Evolutionary conservation across 2,113 vertebrate genomes (phyloP).

Genomic region (Perca flavescens): DNA sequence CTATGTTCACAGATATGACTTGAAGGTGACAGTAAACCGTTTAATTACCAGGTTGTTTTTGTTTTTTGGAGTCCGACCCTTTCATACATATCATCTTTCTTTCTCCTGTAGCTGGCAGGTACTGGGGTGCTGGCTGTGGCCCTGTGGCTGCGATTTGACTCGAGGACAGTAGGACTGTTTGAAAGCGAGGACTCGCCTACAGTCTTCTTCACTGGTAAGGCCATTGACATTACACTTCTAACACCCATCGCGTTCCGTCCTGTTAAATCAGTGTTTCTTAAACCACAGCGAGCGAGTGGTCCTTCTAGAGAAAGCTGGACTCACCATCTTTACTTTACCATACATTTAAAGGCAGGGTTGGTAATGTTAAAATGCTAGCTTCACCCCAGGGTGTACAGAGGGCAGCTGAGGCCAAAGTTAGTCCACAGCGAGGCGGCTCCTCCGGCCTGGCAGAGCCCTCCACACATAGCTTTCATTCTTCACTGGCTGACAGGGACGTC

Average conservation of each 20-base stretch:
- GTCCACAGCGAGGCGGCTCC: constrained; percentile 45
- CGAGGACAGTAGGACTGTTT: constrained; percentile 89
- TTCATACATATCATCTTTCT: background rate
- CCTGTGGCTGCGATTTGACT: constrained; percentile 95
- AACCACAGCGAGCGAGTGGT: no score
- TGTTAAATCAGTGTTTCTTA: no score
- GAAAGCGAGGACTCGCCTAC: constrained; percentile 79
- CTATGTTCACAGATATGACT: background rate
- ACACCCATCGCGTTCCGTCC: no score
- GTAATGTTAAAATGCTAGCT: no score
- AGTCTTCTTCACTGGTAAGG: constrained; percentile 92
- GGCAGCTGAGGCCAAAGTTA: constrained; percentile 56
- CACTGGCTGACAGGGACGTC: constrained; percentile 41
- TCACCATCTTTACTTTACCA: background rate
- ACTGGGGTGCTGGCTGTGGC: constrained; percentile 92
- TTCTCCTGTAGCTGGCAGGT: constrained; percentile 88
- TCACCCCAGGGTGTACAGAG: constrained; percentile 1
- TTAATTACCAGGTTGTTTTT: background rate
- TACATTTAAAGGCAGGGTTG: background rate
- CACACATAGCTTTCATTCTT: constrained; percentile 69
- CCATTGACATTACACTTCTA: background rate
- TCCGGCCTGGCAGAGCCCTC: constrained; percentile 23
- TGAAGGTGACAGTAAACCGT: background rate
- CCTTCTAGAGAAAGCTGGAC: no score
- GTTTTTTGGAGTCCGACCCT: background rate